Evolutionary conservation across 1,140 invertebrate genomes (phyloP).

Genomic region (Monochamus saltuarius): DNA sequence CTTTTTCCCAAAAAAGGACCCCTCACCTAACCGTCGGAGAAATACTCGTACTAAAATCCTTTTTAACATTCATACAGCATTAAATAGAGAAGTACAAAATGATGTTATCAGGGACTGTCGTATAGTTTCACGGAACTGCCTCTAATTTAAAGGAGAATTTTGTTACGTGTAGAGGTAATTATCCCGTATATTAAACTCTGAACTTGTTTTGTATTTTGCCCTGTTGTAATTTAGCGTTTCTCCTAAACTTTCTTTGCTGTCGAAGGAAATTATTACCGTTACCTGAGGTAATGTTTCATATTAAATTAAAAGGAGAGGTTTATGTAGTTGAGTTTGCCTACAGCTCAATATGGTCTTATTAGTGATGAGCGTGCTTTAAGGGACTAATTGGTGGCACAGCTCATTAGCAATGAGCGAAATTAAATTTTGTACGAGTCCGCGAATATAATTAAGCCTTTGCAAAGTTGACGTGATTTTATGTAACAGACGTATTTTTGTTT

Average conservation of each 20-base stretch:
- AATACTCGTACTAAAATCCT: constrained; percentile 12
- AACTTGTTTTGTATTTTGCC: constrained; percentile 27
- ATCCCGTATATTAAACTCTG: constrained; percentile 14
- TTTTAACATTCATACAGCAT: constrained; percentile 29
- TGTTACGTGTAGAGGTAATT: constrained; percentile 17
- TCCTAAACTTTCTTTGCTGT: constrained; percentile 16
- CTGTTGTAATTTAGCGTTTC: constrained; percentile 13
- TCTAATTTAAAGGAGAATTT: constrained; percentile 33
- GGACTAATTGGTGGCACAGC: too few species aligned
- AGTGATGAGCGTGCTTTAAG: too few species aligned
- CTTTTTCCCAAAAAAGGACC: neutral
- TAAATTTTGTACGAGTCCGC: too few species aligned
- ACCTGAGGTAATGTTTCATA: neutral
- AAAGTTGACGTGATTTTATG: too few species aligned
- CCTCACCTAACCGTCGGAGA: neutral
- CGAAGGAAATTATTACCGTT: neutral
- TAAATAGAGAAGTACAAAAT: constrained; percentile 28
- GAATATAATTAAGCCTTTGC: too few species aligned
- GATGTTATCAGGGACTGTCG: constrained; percentile 26
- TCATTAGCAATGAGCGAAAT: too few species aligned
- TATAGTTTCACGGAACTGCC: constrained; percentile 30
- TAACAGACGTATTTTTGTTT: too few species aligned
- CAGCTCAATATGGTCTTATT: too few species aligned
- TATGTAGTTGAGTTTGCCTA: too few species aligned
- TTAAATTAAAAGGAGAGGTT: too few species aligned